Evolutionary conservation across 2,113 vertebrate species (phyloP).

Genomic region (Xiphophorus couchianus): DNA sequence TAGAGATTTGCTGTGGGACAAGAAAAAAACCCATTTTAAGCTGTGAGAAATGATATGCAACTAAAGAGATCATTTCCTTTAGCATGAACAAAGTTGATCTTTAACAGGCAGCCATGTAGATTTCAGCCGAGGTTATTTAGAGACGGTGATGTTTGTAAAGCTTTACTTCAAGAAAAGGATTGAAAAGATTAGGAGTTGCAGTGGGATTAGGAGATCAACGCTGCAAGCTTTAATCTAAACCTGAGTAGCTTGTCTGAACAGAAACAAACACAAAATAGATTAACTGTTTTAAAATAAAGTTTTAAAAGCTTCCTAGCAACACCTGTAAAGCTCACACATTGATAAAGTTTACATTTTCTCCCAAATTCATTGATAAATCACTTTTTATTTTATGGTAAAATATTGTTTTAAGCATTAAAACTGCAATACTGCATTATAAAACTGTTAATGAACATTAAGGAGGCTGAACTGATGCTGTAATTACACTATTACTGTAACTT

Average conservation of each 20-base stretch:
- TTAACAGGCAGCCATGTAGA: slow-evolving; percentile 30
- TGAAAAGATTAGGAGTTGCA: background rate
- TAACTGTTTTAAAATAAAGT: background rate
- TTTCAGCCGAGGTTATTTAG: slow-evolving; percentile 30
- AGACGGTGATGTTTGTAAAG: slow-evolving; percentile 7
- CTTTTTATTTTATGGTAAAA: background rate
- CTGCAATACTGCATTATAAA: background rate
- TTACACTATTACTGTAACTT: background rate
- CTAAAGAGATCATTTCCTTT: slow-evolving; percentile 39
- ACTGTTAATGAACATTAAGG: no score
- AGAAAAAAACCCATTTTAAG: slow-evolving; percentile 32
- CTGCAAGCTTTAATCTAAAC: background rate
- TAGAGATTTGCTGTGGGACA: slow-evolving; percentile 34
- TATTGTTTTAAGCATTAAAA: background rate
- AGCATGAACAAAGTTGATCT: slow-evolving; percentile 70
- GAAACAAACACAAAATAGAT: background rate
- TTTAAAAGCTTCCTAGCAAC: background rate
- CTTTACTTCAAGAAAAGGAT: background rate
- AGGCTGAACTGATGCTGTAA: background rate
- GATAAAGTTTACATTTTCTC: background rate
- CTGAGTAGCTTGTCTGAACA: background rate
- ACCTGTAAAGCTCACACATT: slow-evolving; percentile 4
- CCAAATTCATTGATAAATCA: no score
- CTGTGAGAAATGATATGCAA: slow-evolving; percentile 62
- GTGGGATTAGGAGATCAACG: background rate